Percentiles rank a stretch among this genome's conserved stretches.
Conservation (phyloP, 1,140 invertebrate genomes). For the Drosophila bipectinata region DNA sequence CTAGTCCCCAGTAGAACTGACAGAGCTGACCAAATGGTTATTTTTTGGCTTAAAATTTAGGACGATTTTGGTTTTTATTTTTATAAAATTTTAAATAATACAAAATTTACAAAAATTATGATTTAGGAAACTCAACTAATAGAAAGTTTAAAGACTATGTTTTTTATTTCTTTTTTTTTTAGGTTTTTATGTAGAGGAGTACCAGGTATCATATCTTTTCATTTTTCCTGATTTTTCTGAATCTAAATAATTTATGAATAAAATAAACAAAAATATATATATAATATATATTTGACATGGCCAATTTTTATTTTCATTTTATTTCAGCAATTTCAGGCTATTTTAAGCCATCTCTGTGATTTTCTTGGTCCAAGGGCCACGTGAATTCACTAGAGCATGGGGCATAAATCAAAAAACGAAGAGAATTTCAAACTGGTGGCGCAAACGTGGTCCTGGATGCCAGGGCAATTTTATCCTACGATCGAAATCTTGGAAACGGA, state of each 20-base stretch:
- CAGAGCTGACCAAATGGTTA: constrained; percentile 9
- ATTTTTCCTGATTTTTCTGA: no score
- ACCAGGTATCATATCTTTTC: no score
- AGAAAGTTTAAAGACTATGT: no score
- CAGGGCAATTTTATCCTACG: constrained; percentile 23
- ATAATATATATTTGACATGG: neutral
- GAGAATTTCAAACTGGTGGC: constrained; percentile 40
- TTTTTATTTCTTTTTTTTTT: no score
- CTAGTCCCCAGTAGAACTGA: constrained; percentile 6
- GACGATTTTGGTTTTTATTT: no score
- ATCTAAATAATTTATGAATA: no score
- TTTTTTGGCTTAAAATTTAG: neutral
- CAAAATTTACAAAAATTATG: no score
- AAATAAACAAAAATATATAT: neutral
- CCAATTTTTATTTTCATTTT: constrained; percentile 26
- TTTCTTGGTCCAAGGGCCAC: constrained; percentile 27
- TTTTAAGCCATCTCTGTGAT: constrained; percentile 11
- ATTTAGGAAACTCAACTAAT: no score
- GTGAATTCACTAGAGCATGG: constrained; percentile 60
- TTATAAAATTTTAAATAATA: no score
- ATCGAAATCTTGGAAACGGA: constrained; percentile 7
- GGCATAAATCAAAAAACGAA: constrained; percentile 67
- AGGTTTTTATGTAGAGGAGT: no score
- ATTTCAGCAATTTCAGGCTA: constrained; percentile 29
- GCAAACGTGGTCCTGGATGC: constrained; percentile 49